Conservation (phyloP, 2,888 invertebrate genomes). For the Kryphioiulus occultus region DNA sequence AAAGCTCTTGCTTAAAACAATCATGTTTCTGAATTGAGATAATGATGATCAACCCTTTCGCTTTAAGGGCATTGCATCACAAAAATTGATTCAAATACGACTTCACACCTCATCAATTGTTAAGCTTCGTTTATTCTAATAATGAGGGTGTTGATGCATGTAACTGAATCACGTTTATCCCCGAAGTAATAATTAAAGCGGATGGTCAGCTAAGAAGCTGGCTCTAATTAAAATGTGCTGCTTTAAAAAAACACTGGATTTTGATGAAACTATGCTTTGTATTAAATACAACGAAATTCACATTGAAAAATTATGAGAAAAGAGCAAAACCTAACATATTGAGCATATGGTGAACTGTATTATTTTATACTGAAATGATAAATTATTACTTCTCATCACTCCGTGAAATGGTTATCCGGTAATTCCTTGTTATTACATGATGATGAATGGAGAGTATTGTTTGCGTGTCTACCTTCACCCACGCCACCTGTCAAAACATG, state of each 20-base stretch:
- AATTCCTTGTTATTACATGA: constrained; percentile 89
- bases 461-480: constrained; percentile 92
- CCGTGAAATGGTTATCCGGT: constrained; percentile 70
- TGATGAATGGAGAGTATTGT: constrained; percentile 91
- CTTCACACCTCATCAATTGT: neutral
- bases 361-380: neutral
- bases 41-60: neutral
- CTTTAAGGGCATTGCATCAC: neutral
- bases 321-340: no score
- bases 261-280: no score
- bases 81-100: neutral
- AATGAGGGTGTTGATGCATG: neutral
- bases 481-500: constrained; percentile 76
- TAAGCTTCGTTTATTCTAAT: neutral
- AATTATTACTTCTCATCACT: constrained; percentile 54
- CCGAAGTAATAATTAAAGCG: neutral
- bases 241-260: no score
- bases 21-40: neutral
- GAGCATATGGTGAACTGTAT: neutral
- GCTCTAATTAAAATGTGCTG: no score
- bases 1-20: neutral
- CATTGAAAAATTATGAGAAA: no score
- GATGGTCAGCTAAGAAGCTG: neutral
- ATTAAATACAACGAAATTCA: no score
- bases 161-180: neutral